Conservation (phyloP, 2,113 vertebrate species). For the Rhinoptilus africanus region DNA sequence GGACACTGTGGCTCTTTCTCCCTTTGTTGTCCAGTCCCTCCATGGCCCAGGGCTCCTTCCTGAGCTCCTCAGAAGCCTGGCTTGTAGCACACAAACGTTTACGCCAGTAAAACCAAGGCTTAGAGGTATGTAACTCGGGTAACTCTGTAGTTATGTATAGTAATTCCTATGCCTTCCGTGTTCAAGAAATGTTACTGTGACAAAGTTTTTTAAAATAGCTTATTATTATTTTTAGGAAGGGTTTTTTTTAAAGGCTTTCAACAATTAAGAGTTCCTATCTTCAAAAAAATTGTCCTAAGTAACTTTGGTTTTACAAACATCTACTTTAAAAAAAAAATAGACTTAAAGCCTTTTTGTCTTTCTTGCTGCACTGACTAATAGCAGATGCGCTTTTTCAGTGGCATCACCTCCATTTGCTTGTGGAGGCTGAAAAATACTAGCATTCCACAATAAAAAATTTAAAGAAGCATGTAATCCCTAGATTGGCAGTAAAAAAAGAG, state of each 20-base stretch:
- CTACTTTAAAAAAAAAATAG: not conserved
- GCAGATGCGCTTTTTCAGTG: not conserved
- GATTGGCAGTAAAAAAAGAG: not conserved
- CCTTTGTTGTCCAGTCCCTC: not conserved
- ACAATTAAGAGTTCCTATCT: not conserved
- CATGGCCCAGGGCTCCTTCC: not conserved
- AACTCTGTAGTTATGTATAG: not conserved
- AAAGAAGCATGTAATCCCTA: not conserved
- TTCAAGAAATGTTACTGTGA: not conserved
- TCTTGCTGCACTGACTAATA: not conserved
- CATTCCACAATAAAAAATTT: not conserved
- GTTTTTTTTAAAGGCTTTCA: not conserved
- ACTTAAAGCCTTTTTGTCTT: not conserved
- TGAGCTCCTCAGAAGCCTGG: not conserved
- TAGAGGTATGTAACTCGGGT: not conserved
- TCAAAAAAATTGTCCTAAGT: not conserved
- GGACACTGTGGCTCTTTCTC: not conserved
- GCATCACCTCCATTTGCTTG: not conserved
- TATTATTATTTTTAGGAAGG: not conserved
- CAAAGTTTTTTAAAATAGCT: not conserved
- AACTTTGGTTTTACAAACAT: not conserved
- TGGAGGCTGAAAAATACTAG: not conserved
- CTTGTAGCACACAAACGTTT: not conserved
- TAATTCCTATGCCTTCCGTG: not conserved
- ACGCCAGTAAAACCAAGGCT: not conserved